Evolutionary conservation across 2,888 invertebrate genomes (phyloP), one percentile per base, ranked within the genome.

Genomic region (Aethes cnicana): DNA sequence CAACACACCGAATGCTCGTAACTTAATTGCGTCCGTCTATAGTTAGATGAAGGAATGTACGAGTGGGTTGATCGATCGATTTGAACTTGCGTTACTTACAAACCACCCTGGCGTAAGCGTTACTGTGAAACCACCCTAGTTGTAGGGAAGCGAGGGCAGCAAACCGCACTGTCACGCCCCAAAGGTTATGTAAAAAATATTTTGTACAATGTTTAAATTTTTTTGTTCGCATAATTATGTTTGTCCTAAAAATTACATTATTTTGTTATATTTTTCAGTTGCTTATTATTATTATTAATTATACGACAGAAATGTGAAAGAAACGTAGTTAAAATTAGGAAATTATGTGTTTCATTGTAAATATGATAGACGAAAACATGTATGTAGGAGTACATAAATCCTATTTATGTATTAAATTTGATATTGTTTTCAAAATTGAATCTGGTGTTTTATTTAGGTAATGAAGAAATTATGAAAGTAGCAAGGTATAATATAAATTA

Each of bases 351-450:
- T 86, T 85, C 77, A 84, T 65, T 89, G 89, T 89, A 89, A 85
- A 89, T 88, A 88, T 81, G 67, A 77, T 86, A 85, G 83, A 77
- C 65, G 76, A 84, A 82, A 85, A 81, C 85, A 81, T 86, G 83
- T 87, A 85, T 86, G 87, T 87, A 87, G 85, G 79, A 72, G 73
- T 87, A 88, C 87, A 88, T 89, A 88, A 87, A 87, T 86, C 64
- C 81, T 89, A 88, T 88, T 88, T 88, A 88, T 87, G 89, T 88
- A 89, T 85, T 88, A 88, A 87, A 89, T 89, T 89, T 89, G 88
- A 88, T 88, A 89, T 89, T 89, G 89, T 89, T 89, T 89, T 88
- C 85, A 86, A 87, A 88, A 88, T 87, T 84, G 76, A 72, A 74
- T 67, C 69, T 58, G 69, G 72, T 74, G 83, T 87, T 83, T 89